Conservation (phyloP, 2,888 invertebrate genomes). For the Diaphora mendica region DNA sequence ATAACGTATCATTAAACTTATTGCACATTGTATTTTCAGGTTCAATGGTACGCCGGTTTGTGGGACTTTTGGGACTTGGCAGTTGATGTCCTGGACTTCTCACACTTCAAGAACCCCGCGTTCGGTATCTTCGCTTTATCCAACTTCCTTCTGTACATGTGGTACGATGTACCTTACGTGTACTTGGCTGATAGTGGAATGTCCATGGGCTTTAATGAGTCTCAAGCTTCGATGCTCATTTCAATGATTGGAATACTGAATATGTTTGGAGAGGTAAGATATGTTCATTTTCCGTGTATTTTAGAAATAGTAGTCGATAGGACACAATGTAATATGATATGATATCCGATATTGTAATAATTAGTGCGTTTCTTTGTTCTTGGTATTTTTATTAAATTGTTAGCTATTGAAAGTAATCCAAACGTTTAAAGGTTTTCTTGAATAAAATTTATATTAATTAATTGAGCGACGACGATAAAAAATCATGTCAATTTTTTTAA, state of each 20-base stretch:
- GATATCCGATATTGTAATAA: too few species aligned
- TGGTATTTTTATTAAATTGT: too few species aligned
- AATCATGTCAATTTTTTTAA: too few species aligned
- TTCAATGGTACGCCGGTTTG: constrained; percentile 90
- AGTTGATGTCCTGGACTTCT: constrained; percentile 93
- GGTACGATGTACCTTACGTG: constrained; percentile 97
- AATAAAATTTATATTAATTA: too few species aligned
- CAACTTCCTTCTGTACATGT: constrained; percentile 95
- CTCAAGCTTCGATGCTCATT: constrained; percentile 92
- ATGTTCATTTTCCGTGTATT: constrained; percentile 27
- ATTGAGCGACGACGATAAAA: too few species aligned
- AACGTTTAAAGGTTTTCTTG: too few species aligned
- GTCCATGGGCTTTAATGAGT: constrained; percentile 90
- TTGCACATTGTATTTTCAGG: constrained; percentile 59
- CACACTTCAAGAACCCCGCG: constrained; percentile 90
- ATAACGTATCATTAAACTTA: neutral
- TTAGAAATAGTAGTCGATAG: too few species aligned
- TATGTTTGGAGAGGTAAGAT: constrained; percentile 94
- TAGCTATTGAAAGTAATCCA: too few species aligned
- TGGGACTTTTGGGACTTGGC: constrained; percentile 92
- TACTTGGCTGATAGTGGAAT: constrained; percentile 94
- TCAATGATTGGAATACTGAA: constrained; percentile 95
- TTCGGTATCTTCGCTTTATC: constrained; percentile 94
- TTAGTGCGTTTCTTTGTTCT: too few species aligned
- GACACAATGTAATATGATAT: too few species aligned